Evolutionary conservation across 2,888 invertebrate species (phyloP).

Genomic region (Dynastes maya): DNA sequence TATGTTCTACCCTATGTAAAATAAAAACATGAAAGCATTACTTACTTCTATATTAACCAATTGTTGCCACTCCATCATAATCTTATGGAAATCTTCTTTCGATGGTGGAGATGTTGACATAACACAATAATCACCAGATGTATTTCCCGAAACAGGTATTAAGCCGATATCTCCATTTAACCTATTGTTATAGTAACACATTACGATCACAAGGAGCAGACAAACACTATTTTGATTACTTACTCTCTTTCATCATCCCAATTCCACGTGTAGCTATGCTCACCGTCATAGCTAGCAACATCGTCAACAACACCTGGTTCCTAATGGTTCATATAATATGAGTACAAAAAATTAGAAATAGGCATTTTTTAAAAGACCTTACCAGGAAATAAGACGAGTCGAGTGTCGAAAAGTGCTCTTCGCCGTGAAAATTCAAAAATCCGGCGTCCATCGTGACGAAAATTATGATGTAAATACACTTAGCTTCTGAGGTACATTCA

Average conservation of each 20-base stretch:
- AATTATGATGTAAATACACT: not conserved
- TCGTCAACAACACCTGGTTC: constrained; percentile 44
- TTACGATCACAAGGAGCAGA: constrained; percentile 35
- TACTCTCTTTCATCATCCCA: constrained; percentile 67
- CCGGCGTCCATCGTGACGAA: constrained; percentile 70
- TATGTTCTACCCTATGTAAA: too few species aligned
- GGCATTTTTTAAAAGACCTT: constrained; percentile 30
- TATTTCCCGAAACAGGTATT: constrained; percentile 67
- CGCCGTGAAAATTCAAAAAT: constrained; percentile 71
- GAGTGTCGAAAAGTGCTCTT: constrained; percentile 70
- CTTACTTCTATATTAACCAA: constrained; percentile 70
- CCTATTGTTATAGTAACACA: constrained; percentile 58
- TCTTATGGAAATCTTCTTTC: constrained; percentile 72
- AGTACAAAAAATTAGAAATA: constrained; percentile 15
- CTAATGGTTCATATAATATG: constrained; percentile 32
- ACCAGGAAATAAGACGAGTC: constrained; percentile 58
- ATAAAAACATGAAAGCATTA: constrained; percentile 11
- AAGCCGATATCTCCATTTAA: constrained; percentile 69
- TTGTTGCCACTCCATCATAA: constrained; percentile 73
- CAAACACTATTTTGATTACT: constrained; percentile 56
- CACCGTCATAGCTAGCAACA: constrained; percentile 52
- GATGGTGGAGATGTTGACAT: constrained; percentile 63
- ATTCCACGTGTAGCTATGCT: constrained; percentile 56
- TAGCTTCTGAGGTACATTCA: not conserved
- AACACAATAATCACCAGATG: constrained; percentile 60